Evolutionary conservation across 2,113 vertebrate genomes (phyloP).

Genomic region (Serinus canaria): DNA sequence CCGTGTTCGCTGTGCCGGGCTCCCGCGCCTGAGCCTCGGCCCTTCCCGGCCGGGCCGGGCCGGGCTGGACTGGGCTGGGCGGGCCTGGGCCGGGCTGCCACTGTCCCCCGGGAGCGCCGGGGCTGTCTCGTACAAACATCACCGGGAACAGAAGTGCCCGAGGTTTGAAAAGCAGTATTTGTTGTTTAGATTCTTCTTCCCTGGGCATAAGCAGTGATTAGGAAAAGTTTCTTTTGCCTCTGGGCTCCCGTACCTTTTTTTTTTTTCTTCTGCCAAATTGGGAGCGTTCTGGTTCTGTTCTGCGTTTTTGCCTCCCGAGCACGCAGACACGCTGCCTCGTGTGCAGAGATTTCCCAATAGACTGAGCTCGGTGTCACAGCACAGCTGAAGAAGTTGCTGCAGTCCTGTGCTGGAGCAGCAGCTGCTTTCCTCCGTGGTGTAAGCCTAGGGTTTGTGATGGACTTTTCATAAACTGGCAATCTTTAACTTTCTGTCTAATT

Average conservation of each 20-base stretch:
- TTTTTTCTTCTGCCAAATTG: too few relatives aligned
- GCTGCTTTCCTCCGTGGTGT: not conserved
- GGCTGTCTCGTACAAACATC: not conserved
- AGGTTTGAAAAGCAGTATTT: not conserved
- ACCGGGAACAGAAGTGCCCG: not conserved
- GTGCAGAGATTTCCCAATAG: not conserved
- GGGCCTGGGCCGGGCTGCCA: not conserved
- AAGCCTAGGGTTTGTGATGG: not conserved
- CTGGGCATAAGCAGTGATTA: fast-evolving
- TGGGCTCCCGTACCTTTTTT: fast-evolving
- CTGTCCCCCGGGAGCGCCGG: not conserved
- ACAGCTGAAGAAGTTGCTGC: not conserved
- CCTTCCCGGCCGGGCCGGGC: not conserved
- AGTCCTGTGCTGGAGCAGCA: not conserved
- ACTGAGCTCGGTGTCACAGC: not conserved
- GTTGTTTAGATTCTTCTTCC: not conserved
- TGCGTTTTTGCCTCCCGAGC: not conserved
- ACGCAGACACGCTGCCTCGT: fast-evolving
- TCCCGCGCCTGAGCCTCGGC: not conserved
- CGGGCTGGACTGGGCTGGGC: not conserved
- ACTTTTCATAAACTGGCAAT: not conserved
- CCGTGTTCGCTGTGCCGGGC: not conserved
- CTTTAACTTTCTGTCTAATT: not conserved
- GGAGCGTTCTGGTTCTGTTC: not conserved
- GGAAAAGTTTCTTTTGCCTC: not conserved